phyloP scores from a whole-genome alignment of 2,888 invertebrate species.

The Taenaris catops region DNA sequence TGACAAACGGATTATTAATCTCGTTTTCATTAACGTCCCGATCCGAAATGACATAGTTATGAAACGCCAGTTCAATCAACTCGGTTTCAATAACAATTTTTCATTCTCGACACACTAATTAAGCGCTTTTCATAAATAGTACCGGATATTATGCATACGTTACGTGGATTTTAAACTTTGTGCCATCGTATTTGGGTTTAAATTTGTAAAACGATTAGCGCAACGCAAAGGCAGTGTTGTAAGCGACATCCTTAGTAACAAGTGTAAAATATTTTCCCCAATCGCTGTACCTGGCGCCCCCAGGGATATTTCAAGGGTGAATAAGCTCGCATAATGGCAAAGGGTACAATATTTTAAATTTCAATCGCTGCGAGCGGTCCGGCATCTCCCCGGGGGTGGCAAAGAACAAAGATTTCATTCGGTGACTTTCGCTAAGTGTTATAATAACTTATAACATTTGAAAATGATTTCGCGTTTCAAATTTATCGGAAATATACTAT shows the following conservation, averaged over 20 bases:
- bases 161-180: conserved; percentile 41
- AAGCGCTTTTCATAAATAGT: conserved; percentile 76
- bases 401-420: conserved; percentile 69
- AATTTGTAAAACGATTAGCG: conserved; percentile 35
- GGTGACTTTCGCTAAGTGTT: conserved; percentile 68
- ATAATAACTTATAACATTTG: conserved; percentile 61
- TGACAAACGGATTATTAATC: conserved; percentile 60
- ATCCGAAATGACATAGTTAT: conserved; percentile 76
- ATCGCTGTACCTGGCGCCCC: conserved; percentile 77
- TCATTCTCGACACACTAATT: conserved; percentile 78
- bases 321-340: conserved; percentile 80
- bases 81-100: conserved; percentile 78
- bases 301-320: conserved; percentile 81
- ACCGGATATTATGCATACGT: conserved; percentile 31
- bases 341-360: conserved; percentile 81
- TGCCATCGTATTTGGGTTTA: conserved; percentile 29
- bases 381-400: conserved; percentile 51
- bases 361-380: conserved; percentile 79
- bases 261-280: conserved; percentile 80
- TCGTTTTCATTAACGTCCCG: conserved; percentile 64
- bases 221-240: conserved; percentile 51
- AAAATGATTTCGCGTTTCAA: conserved; percentile 30
- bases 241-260: conserved; percentile 77
- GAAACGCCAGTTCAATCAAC: conserved; percentile 74
- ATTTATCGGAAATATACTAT: conserved; percentile 7